Percentiles rank a stretch among this genome's conserved stretches.
These are phyloP conservation scores for Anolis sagrei DNA, from an alignment of 2,113 vertebrate genomes.

Conservation along the genomic window DNA sequence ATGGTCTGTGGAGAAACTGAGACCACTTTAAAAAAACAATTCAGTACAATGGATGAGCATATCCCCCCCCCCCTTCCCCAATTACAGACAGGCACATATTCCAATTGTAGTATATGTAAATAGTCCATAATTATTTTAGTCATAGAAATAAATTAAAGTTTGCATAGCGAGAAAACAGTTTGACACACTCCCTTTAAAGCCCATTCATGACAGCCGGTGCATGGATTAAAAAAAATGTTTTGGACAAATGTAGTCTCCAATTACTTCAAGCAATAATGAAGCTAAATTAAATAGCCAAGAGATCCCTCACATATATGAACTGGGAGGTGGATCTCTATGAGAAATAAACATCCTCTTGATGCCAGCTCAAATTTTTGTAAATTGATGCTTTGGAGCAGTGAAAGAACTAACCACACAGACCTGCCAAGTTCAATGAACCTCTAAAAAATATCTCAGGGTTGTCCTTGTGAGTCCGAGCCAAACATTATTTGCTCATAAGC, in stretches of 20 bases:
- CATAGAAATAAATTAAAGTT: conserved; percentile 4
- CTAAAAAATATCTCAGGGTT: not conserved
- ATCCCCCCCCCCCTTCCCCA: not conserved
- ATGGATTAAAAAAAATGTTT: not conserved
- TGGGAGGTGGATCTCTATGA: not conserved
- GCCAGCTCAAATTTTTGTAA: not conserved
- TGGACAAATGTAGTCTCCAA: conserved; percentile 16
- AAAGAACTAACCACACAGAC: not conserved
- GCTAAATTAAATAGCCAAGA: conserved; percentile 1
- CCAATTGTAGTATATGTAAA: conserved; percentile 16
- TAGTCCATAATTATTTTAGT: conserved; percentile 17
- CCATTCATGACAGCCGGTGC: not conserved
- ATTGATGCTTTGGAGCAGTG: not conserved
- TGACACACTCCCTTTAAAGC: not conserved
- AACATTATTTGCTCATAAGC: not conserved
- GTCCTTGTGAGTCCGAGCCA: not conserved
- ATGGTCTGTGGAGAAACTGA: not conserved
- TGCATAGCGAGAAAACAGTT: not conserved
- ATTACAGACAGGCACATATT: not conserved
- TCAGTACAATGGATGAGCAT: not conserved
- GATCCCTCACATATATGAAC: not conserved
- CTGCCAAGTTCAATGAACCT: not conserved
- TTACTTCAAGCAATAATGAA: conserved; percentile 23
- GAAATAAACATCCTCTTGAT: not conserved
- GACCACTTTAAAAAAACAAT: conserved; percentile 11